Evolutionary conservation across 64 coral and sea anemone species (phyloP).

Genomic region (Actinia tenebrosa): DNA sequence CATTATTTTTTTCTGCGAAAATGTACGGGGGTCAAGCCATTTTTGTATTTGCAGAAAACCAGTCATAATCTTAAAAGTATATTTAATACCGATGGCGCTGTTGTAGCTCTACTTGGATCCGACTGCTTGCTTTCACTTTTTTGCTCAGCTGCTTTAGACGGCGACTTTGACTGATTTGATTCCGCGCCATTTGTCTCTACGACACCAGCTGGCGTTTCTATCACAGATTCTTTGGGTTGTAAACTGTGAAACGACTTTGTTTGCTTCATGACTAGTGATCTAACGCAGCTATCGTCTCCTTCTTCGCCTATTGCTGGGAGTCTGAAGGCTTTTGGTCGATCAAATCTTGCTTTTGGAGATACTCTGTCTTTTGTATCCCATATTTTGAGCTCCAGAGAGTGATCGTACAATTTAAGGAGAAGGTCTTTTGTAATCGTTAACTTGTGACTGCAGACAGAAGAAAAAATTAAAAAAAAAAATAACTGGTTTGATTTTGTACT

Average conservation of each 20-base stretch:
- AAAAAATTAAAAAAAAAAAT: neutral
- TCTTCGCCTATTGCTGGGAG: slow-evolving; percentile 66
- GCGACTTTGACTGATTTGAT: slow-evolving; percentile 35
- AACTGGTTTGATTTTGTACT: no score
- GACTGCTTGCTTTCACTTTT: neutral
- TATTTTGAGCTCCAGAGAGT: slow-evolving; percentile 69
- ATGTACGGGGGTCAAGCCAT: no score
- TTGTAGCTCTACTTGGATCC: slow-evolving; percentile 61
- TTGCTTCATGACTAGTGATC: slow-evolving; percentile 63
- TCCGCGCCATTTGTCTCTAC: neutral
- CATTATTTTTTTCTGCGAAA: no score
- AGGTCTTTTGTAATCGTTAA: slow-evolving; percentile 65
- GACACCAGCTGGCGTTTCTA: neutral
- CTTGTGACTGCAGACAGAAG: slow-evolving; percentile 48
- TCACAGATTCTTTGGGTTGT: slow-evolving; percentile 56
- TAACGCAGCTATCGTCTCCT: slow-evolving; percentile 44
- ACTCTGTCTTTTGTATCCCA: slow-evolving; percentile 98
- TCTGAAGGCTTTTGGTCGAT: slow-evolving; percentile 83
- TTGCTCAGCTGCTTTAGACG: slow-evolving; percentile 23
- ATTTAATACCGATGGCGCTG: slow-evolving; percentile 81
- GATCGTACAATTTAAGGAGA: slow-evolving; percentile 66
- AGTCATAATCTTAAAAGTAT: neutral
- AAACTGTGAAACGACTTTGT: slow-evolving; percentile 42
- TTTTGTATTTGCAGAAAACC: neutral
- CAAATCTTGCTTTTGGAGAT: slow-evolving; percentile 91